These are phyloP conservation scores for Coelopa frigida DNA, from an alignment of 1,140 invertebrate genomes.

Conservation along the genomic window DNA sequence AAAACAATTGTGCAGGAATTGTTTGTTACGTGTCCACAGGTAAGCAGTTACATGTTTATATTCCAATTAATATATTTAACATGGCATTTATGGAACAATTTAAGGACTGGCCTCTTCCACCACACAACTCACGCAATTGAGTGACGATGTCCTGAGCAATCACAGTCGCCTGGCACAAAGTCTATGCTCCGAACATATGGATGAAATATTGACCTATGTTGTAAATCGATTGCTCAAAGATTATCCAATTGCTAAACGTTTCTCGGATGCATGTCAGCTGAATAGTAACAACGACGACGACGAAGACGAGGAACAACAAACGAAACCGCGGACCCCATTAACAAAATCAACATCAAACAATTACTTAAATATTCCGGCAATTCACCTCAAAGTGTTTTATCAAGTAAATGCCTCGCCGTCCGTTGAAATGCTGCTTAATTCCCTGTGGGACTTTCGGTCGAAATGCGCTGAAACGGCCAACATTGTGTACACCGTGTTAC, in stretches of 20 bases:
- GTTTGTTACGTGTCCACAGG: conserved; percentile 72
- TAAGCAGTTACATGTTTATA: conserved; percentile 8
- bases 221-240: conserved; percentile 64
- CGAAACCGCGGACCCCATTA: too few species aligned
- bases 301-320: not conserved
- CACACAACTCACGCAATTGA: conserved; percentile 53
- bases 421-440: conserved; percentile 49
- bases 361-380: conserved; percentile 48
- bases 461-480: conserved; percentile 45
- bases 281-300: too few species aligned
- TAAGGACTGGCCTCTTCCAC: conserved; percentile 58
- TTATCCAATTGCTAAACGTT: conserved; percentile 44
- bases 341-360: conserved; percentile 3
- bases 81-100: conserved; percentile 5
- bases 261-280: too few species aligned
- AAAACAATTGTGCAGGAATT: conserved; percentile 76
- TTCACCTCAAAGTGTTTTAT: conserved; percentile 68
- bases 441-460: conserved; percentile 49
- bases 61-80: conserved; percentile 12
- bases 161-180: conserved; percentile 48
- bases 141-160: conserved; percentile 50
- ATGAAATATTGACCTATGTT: conserved; percentile 63
- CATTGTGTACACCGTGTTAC: conserved; percentile 65
- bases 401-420: conserved; percentile 54
- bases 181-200: conserved; percentile 54